Base-by-base conservation (phyloP, 2,888 invertebrate species). In the Drosophila meridiana region DNA sequence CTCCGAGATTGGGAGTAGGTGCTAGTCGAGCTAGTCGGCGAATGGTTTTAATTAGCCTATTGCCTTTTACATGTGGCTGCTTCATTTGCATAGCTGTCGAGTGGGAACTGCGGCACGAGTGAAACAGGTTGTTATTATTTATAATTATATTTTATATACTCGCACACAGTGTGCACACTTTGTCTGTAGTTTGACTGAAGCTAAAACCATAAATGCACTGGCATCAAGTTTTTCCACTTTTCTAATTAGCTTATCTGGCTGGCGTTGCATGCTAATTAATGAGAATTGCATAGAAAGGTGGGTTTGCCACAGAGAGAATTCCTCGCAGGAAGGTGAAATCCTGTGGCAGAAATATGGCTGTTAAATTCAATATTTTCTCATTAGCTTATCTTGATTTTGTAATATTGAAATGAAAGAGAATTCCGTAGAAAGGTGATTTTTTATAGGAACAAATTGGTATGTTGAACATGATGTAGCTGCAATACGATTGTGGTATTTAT, bases 41-140 rank as follows among this genome's bases (percentile, higher is more conserved):
- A 85, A 72, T 69, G 82, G 74, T 73, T 89, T 87, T 87, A 83
- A 83, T 83, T 83, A 89, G 84, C 69, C 75, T 65, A 73, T 61
- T 70, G 89, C 84, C 82, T 75, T 73, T 82, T 87, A 56, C 83
- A 78, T 59, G 65, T 50, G 45, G 69, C 52, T 47, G 69, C 58
- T 70, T 55, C 66, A 85, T 82, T 82, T 85, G 80, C 82, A 79
- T 85, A 85, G 68, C 55, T 36, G 67, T 36, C 57, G 34, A 68
- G 69, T 58, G 48, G 53, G 55, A 28, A 26, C 28, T 13, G 43
- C 20, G 14, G 43, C 45, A 48, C 36, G 36, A 47, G 58, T 8
- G 9, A 55, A n/a, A 47, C 42, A 55, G 48, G n/a, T 32, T 42
- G 56, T 47, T 47, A 38, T 78, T 78, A 60, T 52, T 64, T 72